A percentile compares a stretch with the other conserved stretches of the same genome.
Conservation (phyloP, 2,113 vertebrate genomes). For the Daboia siamensis region DNA sequence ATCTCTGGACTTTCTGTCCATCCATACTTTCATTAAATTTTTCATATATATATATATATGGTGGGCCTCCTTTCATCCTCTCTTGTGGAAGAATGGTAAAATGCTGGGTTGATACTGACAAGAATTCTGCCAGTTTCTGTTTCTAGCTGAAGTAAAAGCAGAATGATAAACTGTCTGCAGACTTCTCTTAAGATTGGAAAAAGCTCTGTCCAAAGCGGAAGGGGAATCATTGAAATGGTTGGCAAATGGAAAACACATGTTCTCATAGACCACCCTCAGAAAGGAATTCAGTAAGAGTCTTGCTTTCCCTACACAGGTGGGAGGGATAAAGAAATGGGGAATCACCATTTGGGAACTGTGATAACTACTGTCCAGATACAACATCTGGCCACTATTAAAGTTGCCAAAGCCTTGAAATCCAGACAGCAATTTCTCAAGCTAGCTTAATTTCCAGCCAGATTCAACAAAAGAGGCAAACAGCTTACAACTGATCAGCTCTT, state of each 20-base stretch:
- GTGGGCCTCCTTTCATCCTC: background rate
- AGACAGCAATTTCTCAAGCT: background rate
- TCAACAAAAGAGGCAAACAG: background rate
- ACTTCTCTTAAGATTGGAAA: background rate
- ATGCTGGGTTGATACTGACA: background rate
- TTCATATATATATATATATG: background rate
- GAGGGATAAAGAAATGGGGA: background rate
- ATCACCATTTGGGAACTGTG: background rate
- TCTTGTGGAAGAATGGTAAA: background rate
- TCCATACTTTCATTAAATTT: background rate
- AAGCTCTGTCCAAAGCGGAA: background rate
- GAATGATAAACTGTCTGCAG: background rate
- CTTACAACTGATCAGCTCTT: background rate
- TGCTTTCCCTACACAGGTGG: background rate
- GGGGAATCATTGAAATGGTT: background rate
- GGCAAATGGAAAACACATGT: background rate
- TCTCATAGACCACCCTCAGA: background rate
- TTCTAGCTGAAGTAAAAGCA: background rate
- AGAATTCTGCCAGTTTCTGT: background rate
- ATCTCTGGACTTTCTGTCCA: background rate
- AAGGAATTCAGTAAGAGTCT: background rate
- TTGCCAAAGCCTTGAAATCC: background rate
- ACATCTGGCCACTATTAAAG: background rate
- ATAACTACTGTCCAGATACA: background rate
- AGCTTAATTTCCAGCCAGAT: background rate